phyloP scores from a whole-genome alignment of 2,888 invertebrate species.

The Stratiomys singularior region DNA sequence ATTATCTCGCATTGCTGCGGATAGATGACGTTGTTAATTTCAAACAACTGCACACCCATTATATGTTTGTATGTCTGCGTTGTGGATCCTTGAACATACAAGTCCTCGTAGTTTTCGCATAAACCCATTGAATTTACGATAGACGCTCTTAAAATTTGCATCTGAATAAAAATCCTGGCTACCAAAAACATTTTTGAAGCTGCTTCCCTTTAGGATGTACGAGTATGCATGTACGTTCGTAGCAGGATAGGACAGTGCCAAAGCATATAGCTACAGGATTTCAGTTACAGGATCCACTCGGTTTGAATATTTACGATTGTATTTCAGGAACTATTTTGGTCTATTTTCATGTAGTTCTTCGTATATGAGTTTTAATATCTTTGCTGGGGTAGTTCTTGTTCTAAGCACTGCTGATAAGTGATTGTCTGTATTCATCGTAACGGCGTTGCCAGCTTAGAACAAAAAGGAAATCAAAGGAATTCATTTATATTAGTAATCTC shows the following conservation, averaged over 20 bases:
- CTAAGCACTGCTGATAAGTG: neutral
- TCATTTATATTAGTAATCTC: too few relatives aligned
- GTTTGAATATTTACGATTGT: conserved; percentile 14
- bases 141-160: conserved; percentile 40
- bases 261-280: neutral
- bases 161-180: conserved; percentile 42
- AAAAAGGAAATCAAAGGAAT: neutral
- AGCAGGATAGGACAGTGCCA: neutral
- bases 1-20: conserved; percentile 29
- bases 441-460: neutral
- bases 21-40: conserved; percentile 30
- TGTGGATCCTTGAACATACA: neutral
- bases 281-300: neutral
- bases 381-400: neutral
- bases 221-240: neutral
- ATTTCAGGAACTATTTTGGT: conserved; percentile 12
- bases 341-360: neutral
- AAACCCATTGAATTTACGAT: conserved; percentile 44
- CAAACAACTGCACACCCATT: neutral
- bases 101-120: conserved; percentile 39
- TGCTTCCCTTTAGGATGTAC: neutral
- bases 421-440: neutral
- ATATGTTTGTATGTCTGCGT: neutral
- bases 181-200: conserved; percentile 33
- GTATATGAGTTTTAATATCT: conserved; percentile 18